Conservation (phyloP, 2,113 vertebrate species). For the Burhinus bistriatus region DNA sequence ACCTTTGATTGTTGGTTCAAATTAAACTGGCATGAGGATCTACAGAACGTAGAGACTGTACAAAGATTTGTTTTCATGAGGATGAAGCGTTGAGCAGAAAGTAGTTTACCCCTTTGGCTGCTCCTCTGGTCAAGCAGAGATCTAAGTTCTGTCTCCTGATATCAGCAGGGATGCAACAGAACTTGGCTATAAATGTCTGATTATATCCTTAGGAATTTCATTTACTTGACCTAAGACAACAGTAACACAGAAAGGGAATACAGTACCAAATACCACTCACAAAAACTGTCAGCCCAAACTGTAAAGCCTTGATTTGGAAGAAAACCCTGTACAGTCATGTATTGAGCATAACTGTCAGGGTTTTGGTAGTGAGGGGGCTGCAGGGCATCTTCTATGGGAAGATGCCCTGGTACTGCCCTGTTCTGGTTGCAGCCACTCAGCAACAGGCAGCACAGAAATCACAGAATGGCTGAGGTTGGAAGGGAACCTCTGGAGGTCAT, state of each 20-base stretch:
- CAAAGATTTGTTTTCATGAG: not conserved
- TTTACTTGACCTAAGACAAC: slow-evolving; percentile 8
- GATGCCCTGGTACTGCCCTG: not conserved
- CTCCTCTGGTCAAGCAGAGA: not conserved
- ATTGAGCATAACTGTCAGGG: not conserved
- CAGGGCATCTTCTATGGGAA: not conserved
- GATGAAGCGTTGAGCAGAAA: not conserved
- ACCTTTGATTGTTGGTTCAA: not conserved
- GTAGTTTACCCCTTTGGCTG: not conserved
- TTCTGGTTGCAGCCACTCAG: not conserved
- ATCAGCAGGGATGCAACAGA: slow-evolving; percentile 12
- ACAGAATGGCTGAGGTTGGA: not conserved
- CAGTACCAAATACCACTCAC: not conserved
- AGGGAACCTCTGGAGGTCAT: not conserved
- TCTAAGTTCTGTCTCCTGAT: not conserved
- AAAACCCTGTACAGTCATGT: not conserved
- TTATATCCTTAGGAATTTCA: not conserved
- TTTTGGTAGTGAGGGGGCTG: not conserved
- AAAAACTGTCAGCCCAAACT: not conserved
- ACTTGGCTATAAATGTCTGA: not conserved
- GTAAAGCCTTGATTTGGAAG: not conserved
- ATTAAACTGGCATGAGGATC: not conserved
- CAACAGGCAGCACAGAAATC: not conserved
- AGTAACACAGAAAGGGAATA: not conserved
- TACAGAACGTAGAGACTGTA: not conserved